Percentiles rank a stretch among this genome's conserved stretches.
These are phyloP conservation scores for Eulemur rubriventer DNA, from an alignment of 2,797 vertebrate species.

Conservation along the genomic window DNA sequence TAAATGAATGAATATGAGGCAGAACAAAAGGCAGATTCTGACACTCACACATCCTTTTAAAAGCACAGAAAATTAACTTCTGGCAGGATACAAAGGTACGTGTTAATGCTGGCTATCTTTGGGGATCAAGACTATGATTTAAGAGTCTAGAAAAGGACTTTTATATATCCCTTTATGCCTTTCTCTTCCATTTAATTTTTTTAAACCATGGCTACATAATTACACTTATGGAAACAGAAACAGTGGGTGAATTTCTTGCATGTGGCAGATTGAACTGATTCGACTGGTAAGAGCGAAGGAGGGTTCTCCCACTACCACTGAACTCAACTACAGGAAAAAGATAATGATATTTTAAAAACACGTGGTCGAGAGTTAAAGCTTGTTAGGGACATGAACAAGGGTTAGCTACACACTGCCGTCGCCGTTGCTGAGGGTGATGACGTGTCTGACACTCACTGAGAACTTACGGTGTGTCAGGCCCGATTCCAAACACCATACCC, in stretches of 20 bases:
- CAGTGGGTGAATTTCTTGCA: not conserved
- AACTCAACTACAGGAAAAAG: not conserved
- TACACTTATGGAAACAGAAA: not conserved
- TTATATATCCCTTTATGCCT: not conserved
- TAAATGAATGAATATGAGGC: not conserved
- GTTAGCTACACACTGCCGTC: accelerated
- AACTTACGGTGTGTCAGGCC: not conserved
- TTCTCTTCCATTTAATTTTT: not conserved
- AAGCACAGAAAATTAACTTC: not conserved
- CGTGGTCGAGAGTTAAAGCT: not conserved
- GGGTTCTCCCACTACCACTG: not conserved
- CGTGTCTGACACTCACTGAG: not conserved
- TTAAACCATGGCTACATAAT: not conserved
- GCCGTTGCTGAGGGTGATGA: too few relatives aligned
- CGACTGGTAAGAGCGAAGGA: too few relatives aligned
- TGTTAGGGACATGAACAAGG: not conserved
- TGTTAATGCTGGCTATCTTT: not conserved
- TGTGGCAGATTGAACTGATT: not conserved
- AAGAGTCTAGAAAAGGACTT: not conserved
- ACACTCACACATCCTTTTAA: accelerated
- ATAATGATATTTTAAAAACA: not conserved
- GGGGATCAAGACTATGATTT: not conserved
- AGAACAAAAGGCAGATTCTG: accelerated
- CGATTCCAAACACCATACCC: not conserved
- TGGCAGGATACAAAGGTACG: accelerated